Conservation (phyloP, 2,888 invertebrate genomes). For the Eupithecia subumbrata region DNA sequence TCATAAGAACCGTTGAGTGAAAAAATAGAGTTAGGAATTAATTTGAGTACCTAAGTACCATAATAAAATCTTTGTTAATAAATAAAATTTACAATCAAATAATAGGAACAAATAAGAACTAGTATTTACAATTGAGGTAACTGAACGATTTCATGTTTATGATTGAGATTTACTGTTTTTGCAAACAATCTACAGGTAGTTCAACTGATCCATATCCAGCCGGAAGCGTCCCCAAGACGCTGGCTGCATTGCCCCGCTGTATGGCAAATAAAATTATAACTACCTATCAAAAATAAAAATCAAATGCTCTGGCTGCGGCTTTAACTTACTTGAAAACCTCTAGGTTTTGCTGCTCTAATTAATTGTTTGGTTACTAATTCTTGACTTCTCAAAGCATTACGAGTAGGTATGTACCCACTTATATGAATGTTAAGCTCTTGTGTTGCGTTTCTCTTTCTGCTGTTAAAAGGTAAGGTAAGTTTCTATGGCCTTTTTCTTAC, state of each 20-base stretch:
- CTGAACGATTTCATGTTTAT: too few species aligned
- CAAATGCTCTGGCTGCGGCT: background rate
- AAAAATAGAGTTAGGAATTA: background rate
- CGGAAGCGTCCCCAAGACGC: too few species aligned
- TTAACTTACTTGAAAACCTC: background rate
- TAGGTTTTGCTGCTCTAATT: background rate
- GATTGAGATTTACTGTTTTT: too few species aligned
- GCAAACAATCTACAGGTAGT: too few species aligned
- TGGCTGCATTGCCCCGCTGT: too few species aligned
- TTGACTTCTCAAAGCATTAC: background rate
- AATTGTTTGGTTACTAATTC: background rate
- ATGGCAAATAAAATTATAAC: too few species aligned
- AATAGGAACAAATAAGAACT: too few species aligned
- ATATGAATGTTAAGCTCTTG: background rate
- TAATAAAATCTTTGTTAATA: background rate
- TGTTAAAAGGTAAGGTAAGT: background rate
- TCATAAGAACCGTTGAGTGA: background rate
- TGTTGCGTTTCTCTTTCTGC: background rate
- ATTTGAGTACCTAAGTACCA: too few species aligned
- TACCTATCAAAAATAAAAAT: background rate
- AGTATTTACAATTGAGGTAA: too few species aligned
- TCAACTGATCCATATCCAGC: too few species aligned
- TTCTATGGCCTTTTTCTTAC: background rate
- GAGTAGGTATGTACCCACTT: background rate
- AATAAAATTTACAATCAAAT: too few species aligned